Percentiles rank a stretch among this genome's conserved stretches.
phyloP scores from a whole-genome alignment of 1,140 invertebrate species.

The Anastrepha obliqua region DNA sequence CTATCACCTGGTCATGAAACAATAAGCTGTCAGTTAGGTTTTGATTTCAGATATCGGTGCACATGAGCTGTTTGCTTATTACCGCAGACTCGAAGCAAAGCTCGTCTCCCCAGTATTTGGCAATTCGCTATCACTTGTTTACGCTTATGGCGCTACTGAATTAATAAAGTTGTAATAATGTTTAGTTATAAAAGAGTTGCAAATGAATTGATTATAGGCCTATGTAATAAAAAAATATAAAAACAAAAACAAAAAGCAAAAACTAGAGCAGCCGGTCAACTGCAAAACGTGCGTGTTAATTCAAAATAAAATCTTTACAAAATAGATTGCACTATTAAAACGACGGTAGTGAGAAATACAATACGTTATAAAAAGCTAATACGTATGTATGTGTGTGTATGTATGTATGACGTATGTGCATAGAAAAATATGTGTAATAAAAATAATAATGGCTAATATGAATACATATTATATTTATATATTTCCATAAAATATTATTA shows the following conservation, averaged over 20 bases:
- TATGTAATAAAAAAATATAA: background rate
- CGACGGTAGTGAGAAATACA: background rate
- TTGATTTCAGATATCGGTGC: constrained; percentile 49
- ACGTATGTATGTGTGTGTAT: background rate
- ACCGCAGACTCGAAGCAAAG: background rate
- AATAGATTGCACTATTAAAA: background rate
- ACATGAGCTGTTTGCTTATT: constrained; percentile 10
- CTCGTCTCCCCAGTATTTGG: constrained; percentile 27
- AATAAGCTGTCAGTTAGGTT: constrained; percentile 43
- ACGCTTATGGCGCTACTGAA: background rate
- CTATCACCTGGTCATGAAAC: constrained; percentile 47
- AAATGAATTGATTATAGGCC: background rate
- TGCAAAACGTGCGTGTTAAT: background rate
- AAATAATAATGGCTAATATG: too few species aligned
- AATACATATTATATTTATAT: too few species aligned
- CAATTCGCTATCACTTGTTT: background rate
- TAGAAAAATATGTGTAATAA: too few species aligned
- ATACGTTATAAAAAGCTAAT: background rate
- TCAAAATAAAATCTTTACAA: background rate
- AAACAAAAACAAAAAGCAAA: background rate
- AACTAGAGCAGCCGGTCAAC: background rate
- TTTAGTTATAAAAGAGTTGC: background rate
- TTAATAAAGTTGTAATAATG: background rate
- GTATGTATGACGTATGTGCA: background rate
- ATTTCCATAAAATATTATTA: too few species aligned